A percentile compares a stretch with the other conserved stretches of the same genome.
phyloP scores from a whole-genome alignment of 2,113 vertebrate genomes.

The Ibidorhyncha struthersii region DNA sequence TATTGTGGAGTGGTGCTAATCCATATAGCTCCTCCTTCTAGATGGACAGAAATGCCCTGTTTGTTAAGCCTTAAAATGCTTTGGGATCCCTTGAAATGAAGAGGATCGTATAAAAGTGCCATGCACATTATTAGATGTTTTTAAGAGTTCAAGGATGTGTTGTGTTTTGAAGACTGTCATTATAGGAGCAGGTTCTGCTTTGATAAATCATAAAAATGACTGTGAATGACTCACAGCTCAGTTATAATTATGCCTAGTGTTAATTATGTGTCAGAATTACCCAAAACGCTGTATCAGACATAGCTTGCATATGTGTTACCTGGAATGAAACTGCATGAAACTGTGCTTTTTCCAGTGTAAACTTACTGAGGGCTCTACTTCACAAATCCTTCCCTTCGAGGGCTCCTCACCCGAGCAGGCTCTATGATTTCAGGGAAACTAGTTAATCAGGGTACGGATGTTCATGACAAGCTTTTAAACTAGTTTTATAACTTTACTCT shows the following conservation, averaged over 20 bases:
- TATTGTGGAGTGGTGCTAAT: not conserved
- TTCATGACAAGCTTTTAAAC: not conserved
- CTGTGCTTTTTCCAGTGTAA: not conserved
- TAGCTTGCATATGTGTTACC: not conserved
- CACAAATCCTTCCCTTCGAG: not conserved
- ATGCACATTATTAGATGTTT: not conserved
- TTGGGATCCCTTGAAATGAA: not conserved
- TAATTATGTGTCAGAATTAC: constrained; percentile 14
- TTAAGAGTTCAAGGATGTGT: not conserved
- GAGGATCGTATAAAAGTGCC: not conserved
- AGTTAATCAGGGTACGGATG: not conserved
- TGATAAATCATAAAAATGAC: not conserved
- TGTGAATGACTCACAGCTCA: not conserved
- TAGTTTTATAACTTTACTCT: not conserved
- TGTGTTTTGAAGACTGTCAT: not conserved
- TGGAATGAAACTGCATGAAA: not conserved
- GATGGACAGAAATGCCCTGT: not conserved
- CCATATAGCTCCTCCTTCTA: not conserved
- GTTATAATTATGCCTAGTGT: not conserved
- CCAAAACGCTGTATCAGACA: not conserved
- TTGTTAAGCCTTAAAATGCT: not conserved
- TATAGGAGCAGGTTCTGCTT: not conserved
- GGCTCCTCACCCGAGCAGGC: not conserved
- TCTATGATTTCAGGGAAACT: not conserved
- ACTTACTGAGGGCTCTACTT: not conserved